Evolutionary conservation across 2,113 vertebrate species (phyloP).

Genomic region (Theristicus caerulescens): DNA sequence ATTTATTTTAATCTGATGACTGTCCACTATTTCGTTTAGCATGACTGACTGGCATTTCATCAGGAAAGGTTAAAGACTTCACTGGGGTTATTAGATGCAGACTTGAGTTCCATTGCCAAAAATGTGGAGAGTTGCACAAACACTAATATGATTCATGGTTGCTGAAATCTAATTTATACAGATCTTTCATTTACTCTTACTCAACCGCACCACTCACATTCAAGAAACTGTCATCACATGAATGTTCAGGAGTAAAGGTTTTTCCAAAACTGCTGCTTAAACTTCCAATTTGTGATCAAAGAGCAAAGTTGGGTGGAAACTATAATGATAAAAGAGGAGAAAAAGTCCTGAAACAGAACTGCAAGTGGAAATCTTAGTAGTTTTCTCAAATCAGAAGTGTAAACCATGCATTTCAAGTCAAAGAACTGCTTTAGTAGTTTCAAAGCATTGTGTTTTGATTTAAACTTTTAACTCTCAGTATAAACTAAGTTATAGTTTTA

Average conservation of each 20-base stretch:
- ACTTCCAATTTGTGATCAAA: not conserved
- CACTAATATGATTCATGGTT: not conserved
- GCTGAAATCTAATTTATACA: not conserved
- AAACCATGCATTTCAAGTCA: not conserved
- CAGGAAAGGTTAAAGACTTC: not conserved
- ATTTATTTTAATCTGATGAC: not conserved
- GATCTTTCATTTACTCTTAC: not conserved
- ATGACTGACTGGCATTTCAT: not conserved
- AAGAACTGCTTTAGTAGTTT: not conserved
- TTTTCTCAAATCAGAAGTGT: not conserved
- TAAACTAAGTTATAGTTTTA: not conserved
- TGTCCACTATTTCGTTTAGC: not conserved
- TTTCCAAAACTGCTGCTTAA: not conserved
- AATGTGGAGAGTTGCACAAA: not conserved
- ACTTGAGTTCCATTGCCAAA: not conserved
- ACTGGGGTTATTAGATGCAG: not conserved
- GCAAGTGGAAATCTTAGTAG: not conserved
- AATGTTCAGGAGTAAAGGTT: not conserved
- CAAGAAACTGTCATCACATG: constrained; percentile 6
- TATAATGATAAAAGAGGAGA: not conserved
- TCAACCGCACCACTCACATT: not conserved
- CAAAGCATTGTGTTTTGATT: not conserved
- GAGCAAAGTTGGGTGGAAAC: not conserved
- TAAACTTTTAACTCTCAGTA: not conserved
- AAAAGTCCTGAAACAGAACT: not conserved